These are phyloP conservation scores for Eilema depressum DNA, from an alignment of 2,888 invertebrate genomes.

Conservation along the genomic window DNA sequence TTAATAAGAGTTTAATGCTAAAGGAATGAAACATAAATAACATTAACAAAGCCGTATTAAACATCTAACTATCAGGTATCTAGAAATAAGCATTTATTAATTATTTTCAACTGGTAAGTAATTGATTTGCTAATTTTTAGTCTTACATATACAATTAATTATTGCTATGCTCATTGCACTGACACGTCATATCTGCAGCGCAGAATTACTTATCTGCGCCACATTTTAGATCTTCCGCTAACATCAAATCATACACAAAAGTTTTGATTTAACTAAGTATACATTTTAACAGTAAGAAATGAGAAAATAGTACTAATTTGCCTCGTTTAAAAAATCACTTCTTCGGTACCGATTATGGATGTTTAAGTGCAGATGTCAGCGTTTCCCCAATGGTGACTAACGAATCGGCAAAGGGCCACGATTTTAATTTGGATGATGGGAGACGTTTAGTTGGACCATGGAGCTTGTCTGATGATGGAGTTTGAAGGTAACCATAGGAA, in stretches of 20 bases:
- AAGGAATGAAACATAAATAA: neutral
- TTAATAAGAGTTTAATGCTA: neutral
- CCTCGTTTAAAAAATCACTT: neutral
- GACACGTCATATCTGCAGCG: neutral
- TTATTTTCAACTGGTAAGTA: neutral
- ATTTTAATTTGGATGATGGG: too few species aligned
- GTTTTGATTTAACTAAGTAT: neutral
- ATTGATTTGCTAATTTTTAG: neutral
- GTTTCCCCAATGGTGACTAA: too few species aligned
- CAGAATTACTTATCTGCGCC: neutral
- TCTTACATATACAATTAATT: neutral
- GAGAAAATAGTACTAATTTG: neutral
- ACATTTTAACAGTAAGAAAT: neutral
- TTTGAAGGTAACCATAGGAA: too few species aligned
- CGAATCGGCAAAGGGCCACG: too few species aligned
- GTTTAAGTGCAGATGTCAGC: too few species aligned
- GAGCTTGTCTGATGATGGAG: too few species aligned
- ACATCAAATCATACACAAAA: neutral
- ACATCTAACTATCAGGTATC: too few species aligned
- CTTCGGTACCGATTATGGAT: neutral
- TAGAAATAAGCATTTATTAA: constrained; percentile 4
- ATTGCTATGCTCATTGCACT: neutral
- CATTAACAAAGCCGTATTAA: neutral
- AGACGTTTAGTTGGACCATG: too few species aligned
- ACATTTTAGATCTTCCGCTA: neutral